Conservation (phyloP, 1,140 invertebrate species). For the Popillia japonica region DNA sequence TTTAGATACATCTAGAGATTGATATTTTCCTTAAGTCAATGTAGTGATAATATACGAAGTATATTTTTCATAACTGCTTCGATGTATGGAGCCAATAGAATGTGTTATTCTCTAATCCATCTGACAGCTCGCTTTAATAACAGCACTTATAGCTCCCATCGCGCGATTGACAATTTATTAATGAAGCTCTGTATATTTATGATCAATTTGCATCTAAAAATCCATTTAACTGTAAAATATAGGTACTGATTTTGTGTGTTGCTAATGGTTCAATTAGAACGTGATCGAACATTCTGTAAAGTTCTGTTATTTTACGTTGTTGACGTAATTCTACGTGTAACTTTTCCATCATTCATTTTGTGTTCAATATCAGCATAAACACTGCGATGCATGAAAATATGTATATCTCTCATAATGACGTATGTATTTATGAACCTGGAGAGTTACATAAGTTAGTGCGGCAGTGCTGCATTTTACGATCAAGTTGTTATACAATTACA, state of each 20-base stretch:
- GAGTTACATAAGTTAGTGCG: no score
- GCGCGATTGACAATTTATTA: not conserved
- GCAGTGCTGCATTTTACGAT: no score
- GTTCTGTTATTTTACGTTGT: not conserved
- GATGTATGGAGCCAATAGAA: no score
- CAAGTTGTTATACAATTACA: no score
- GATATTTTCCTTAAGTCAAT: no score
- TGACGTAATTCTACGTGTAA: not conserved
- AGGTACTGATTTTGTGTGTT: not conserved
- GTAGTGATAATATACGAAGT: no score
- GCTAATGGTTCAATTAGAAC: slow-evolving; percentile 4
- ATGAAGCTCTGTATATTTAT: not conserved
- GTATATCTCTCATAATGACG: no score
- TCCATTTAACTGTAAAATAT: not conserved
- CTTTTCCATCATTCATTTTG: not conserved
- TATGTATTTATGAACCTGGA: no score
- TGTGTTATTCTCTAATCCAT: not conserved
- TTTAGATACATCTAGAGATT: no score
- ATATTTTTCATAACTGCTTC: no score
- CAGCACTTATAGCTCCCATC: not conserved
- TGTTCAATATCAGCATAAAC: not conserved
- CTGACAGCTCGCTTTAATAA: not conserved
- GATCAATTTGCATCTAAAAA: slow-evolving; percentile 13
- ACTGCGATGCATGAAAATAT: no score
- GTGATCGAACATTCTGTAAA: not conserved